phyloP scores from a whole-genome alignment of 2,888 invertebrate genomes.

The Drosophila recens region DNA sequence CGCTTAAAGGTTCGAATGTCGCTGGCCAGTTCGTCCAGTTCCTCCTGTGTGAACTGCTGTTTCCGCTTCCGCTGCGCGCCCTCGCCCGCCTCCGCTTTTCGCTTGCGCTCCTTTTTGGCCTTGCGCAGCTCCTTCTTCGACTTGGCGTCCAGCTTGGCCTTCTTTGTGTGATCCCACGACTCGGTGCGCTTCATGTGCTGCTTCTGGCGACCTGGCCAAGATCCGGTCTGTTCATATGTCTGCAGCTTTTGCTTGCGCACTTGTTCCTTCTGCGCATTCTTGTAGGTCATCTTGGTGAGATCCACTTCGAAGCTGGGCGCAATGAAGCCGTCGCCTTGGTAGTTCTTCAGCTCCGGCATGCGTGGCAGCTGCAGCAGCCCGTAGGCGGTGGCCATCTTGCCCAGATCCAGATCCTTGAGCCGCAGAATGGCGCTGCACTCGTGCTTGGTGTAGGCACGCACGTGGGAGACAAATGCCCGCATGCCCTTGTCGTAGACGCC shows the following conservation, averaged over 20 bases:
- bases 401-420: conserved; percentile 94
- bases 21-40: conserved; percentile 91
- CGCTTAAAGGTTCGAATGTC: conserved; percentile 95
- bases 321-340: conserved; percentile 86
- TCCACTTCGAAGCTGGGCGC: conserved; percentile 88
- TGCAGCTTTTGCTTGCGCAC: conserved; percentile 90
- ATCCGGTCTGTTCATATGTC: conserved; percentile 90
- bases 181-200: conserved; percentile 87
- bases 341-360: conserved; percentile 96
- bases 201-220: conserved; percentile 89
- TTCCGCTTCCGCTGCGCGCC: conserved; percentile 85
- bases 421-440: conserved; percentile 96
- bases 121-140: conserved; percentile 86
- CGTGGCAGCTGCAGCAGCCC: conserved; percentile 95
- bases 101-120: conserved; percentile 84
- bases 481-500: conserved; percentile 94
- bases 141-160: conserved; percentile 86
- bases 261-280: conserved; percentile 91
- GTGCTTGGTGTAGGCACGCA: conserved; percentile 97
- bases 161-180: conserved; percentile 92
- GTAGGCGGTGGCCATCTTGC: conserved; percentile 93
- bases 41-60: conserved; percentile 89
- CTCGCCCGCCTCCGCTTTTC: conserved; percentile 78
- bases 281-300: conserved; percentile 91
- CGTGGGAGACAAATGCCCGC: conserved; percentile 97